Conservation (phyloP, 2,888 invertebrate species). For the Kryphioiulus occultus region DNA sequence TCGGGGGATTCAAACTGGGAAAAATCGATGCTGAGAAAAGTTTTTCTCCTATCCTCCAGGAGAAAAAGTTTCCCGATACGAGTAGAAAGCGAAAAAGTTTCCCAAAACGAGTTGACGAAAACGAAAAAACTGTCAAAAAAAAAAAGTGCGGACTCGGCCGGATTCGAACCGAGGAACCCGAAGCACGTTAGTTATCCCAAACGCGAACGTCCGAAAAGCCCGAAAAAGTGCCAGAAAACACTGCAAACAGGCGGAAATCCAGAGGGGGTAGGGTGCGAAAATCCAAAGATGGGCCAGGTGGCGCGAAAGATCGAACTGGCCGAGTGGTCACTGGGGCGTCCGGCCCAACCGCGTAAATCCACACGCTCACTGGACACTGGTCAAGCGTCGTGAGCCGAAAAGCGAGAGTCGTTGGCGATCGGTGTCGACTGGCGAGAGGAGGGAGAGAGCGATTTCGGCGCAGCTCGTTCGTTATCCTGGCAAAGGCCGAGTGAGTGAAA, state of each 20-base stretch:
- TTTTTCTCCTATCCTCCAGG: not conserved
- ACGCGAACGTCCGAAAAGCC: no score
- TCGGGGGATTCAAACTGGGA: not conserved
- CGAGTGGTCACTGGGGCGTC: not conserved
- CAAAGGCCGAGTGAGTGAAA: slow-evolving; percentile 40
- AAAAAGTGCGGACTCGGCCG: no score
- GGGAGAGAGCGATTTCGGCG: not conserved
- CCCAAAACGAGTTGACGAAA: no score
- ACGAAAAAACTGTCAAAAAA: not conserved
- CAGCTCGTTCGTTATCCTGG: slow-evolving; percentile 43
- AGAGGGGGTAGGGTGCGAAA: no score
- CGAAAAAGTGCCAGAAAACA: no score
- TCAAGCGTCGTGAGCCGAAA: not conserved
- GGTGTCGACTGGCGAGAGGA: not conserved
- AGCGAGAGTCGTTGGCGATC: not conserved
- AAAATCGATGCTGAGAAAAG: not conserved
- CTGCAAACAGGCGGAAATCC: no score
- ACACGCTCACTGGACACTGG: not conserved
- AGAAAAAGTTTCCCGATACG: no score
- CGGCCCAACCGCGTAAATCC: not conserved
- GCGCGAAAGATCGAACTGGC: not conserved
- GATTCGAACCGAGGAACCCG: no score
- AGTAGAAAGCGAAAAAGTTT: no score
- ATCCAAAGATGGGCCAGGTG: not conserved
- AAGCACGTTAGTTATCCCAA: no score